A percentile compares a stretch with the other conserved stretches of the same genome.
Evolutionary conservation across 1,140 invertebrate species (phyloP).

Genomic region (Sarcophaga peregrina): DNA sequence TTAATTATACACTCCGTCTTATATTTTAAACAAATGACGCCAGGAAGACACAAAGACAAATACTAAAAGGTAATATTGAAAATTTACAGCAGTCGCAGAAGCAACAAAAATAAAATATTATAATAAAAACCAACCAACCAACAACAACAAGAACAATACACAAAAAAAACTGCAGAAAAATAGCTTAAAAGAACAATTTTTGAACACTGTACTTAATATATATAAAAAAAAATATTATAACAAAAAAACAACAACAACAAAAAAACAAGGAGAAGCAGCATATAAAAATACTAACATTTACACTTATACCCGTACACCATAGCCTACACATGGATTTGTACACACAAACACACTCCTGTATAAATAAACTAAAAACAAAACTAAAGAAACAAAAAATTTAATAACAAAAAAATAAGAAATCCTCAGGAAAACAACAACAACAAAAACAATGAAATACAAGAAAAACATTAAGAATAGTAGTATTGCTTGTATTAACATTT

Average conservation of each 20-base stretch:
- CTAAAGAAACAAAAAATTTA: slow-evolving; percentile 17
- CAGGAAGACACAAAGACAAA: slow-evolving; percentile 38
- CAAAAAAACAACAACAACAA: slow-evolving; percentile 23
- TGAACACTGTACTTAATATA: slow-evolving; percentile 42
- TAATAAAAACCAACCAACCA: slow-evolving; percentile 9
- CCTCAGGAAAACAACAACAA: slow-evolving; percentile 33
- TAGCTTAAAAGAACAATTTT: slow-evolving; percentile 36
- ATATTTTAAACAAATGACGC: slow-evolving; percentile 35
- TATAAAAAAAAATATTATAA: slow-evolving; percentile 7
- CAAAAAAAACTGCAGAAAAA: slow-evolving; percentile 32
- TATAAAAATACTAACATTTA: slow-evolving; percentile 18
- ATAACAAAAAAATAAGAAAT: slow-evolving; percentile 35
- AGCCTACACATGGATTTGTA: neutral
- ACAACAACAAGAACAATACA: slow-evolving; percentile 21
- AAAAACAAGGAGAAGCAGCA: slow-evolving; percentile 32
- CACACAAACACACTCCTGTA: neutral
- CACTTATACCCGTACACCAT: slow-evolving; percentile 6
- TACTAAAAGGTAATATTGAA: slow-evolving; percentile 40
- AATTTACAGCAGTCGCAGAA: slow-evolving; percentile 27
- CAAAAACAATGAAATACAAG: neutral
- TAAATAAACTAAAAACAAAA: slow-evolving; percentile 36
- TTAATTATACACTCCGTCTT: slow-evolving; percentile 27
- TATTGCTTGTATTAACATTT: slow-evolving; percentile 31
- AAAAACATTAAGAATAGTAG: slow-evolving; percentile 31
- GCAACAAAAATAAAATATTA: slow-evolving; percentile 20